Conservation (phyloP, 2,888 invertebrate genomes). For the Linnaemya vulpina region DNA sequence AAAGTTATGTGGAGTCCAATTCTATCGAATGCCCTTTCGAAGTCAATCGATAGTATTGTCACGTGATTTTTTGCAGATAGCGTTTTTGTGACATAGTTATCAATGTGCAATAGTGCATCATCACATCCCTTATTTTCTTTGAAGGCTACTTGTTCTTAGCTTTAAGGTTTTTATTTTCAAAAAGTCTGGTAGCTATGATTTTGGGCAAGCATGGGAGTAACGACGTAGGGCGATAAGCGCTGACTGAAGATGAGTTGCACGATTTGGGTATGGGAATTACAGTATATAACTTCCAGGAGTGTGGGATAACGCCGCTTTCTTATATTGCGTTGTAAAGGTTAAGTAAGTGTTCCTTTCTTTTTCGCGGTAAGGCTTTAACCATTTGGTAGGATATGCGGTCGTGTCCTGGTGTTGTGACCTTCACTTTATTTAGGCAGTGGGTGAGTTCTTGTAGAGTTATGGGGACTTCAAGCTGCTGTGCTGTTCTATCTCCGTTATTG, state of each 20-base stretch:
- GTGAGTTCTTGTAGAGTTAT: no score
- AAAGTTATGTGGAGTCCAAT: slow-evolving; percentile 55
- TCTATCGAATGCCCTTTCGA: slow-evolving; percentile 68
- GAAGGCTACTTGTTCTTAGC: slow-evolving; percentile 43
- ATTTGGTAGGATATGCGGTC: no score
- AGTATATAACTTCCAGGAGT: slow-evolving; percentile 33
- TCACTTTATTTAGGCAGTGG: no score
- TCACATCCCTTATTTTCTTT: not conserved
- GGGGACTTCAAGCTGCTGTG: no score
- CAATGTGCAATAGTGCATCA: slow-evolving; percentile 22
- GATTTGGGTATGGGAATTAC: slow-evolving; percentile 45
- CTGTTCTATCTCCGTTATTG: no score
- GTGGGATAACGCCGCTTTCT: no score
- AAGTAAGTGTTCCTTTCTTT: not conserved
- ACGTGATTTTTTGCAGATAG: slow-evolving; percentile 37
- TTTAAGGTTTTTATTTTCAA: slow-evolving; percentile 33
- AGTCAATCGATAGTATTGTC: no score
- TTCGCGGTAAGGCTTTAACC: not conserved
- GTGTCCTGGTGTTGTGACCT: no score
- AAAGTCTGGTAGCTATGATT: slow-evolving; percentile 42
- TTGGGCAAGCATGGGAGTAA: slow-evolving; percentile 46
- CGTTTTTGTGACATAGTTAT: slow-evolving; percentile 26
- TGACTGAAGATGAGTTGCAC: not conserved
- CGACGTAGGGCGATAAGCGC: slow-evolving; percentile 41
- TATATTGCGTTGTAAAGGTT: slow-evolving; percentile 40